Evolutionary conservation across 1,140 invertebrate genomes (phyloP).

Genomic region (Stenopsyche tienmushanensis): DNA sequence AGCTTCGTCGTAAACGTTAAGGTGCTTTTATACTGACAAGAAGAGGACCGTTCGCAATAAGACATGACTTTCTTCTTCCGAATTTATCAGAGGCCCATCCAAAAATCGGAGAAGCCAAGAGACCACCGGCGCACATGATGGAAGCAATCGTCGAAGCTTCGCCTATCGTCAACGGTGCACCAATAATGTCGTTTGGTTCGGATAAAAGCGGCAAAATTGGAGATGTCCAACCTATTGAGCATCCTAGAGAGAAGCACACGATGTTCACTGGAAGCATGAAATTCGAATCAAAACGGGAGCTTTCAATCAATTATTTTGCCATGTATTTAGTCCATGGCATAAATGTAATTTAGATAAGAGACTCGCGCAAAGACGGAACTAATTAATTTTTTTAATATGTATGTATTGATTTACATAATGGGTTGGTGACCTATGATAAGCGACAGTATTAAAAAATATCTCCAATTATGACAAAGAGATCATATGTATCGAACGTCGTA

Average conservation of each 20-base stretch:
- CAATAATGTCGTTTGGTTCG: conserved; percentile 42
- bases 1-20: neutral
- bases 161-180: conserved; percentile 42
- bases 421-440: no score
- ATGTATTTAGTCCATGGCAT: no score
- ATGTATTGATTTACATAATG: conserved; percentile 3
- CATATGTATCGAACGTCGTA: no score
- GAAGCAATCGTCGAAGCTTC: conserved; percentile 59
- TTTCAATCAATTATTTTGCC: no score
- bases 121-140: conserved; percentile 53
- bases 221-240: conserved; percentile 47
- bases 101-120: conserved; percentile 54
- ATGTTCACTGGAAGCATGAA: conserved; percentile 43
- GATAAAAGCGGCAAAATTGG: conserved; percentile 44
- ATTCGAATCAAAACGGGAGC: no score
- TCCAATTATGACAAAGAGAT: no score
- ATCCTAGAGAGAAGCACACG: conserved; percentile 44
- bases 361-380: no score
- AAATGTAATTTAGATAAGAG: no score
- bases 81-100: conserved; percentile 59
- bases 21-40: conserved; percentile 17
- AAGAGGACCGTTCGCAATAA: conserved; percentile 14
- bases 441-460: no score
- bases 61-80: conserved; percentile 52
- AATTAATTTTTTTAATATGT: neutral